Evolutionary conservation across 2,888 invertebrate genomes (phyloP).

Genomic region (Erebia palarica): DNA sequence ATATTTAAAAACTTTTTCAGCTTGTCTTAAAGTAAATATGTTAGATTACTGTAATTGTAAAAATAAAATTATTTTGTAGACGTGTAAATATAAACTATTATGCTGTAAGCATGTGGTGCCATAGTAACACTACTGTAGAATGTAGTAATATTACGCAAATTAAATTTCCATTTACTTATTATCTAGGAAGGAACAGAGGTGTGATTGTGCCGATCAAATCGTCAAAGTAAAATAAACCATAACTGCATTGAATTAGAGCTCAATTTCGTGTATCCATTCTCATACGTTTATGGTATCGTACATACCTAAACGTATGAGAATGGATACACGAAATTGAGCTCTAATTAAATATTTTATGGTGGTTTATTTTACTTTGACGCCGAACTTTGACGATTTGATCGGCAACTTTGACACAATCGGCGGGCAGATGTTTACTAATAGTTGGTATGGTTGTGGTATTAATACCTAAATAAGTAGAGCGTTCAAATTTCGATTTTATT

Average conservation of each 20-base stretch:
- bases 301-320: too few relatives aligned
- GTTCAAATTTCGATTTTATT: conserved; percentile 34
- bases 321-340: too few relatives aligned
- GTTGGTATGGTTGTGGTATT: conserved; percentile 40
- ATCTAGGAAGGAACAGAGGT: conserved; percentile 30
- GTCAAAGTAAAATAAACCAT: too few relatives aligned
- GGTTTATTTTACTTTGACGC: too few relatives aligned
- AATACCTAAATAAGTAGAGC: conserved; percentile 31
- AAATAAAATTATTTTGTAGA: conserved; percentile 26
- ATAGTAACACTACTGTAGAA: conserved; percentile 73
- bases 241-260: too few relatives aligned
- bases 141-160: conserved; percentile 47
- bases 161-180: conserved; percentile 30
- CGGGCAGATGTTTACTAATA: conserved; percentile 34
- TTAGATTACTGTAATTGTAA: conserved; percentile 18
- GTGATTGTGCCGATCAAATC: too few relatives aligned
- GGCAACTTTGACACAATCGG: too few relatives aligned
- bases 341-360: too few relatives aligned
- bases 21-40: conserved; percentile 17
- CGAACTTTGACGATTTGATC: too few relatives aligned
- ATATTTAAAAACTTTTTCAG: conserved; percentile 19
- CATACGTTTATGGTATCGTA: too few relatives aligned
- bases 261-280: too few relatives aligned
- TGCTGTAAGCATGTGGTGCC: conserved; percentile 81
- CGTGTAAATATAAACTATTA: conserved; percentile 61